A percentile compares a stretch with the other conserved stretches of the same genome.
These are phyloP conservation scores for Cygnus olor DNA, from an alignment of 2,797 vertebrate species.

Conservation along the genomic window DNA sequence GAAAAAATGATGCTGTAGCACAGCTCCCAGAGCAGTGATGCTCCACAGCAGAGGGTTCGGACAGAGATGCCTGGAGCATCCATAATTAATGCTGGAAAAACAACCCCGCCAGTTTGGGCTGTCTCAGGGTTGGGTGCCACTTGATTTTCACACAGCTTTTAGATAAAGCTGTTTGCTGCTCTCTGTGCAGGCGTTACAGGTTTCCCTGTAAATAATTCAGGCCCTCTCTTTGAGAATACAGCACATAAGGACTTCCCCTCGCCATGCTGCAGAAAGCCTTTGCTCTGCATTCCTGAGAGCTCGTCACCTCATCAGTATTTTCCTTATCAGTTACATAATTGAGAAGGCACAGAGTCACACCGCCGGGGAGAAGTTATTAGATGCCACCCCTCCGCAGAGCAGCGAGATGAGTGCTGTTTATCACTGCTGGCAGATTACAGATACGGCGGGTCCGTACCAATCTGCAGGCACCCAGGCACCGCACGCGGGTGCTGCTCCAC, in stretches of 20 bases:
- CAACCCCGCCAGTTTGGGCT: background rate
- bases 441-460: background rate
- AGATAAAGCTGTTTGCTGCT: background rate
- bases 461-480: background rate
- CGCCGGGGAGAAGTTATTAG: background rate
- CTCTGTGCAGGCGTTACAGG: background rate
- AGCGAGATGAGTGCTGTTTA: background rate
- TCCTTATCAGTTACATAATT: background rate
- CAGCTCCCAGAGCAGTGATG: fast-evolving
- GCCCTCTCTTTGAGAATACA: background rate
- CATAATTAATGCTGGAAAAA: background rate
- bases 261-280: fast-evolving
- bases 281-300: background rate
- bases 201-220: conserved; percentile 14
- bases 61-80: background rate
- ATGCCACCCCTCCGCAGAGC: background rate
- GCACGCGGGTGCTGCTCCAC: fast-evolving
- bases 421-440: background rate
- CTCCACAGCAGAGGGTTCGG: background rate
- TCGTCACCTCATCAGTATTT: background rate
- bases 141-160: background rate
- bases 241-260: background rate
- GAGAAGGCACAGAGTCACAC: background rate
- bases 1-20: fast-evolving
- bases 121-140: background rate